Evolutionary conservation across 2,113 vertebrate species (phyloP).

Genomic region (Calidris pygmaea): DNA sequence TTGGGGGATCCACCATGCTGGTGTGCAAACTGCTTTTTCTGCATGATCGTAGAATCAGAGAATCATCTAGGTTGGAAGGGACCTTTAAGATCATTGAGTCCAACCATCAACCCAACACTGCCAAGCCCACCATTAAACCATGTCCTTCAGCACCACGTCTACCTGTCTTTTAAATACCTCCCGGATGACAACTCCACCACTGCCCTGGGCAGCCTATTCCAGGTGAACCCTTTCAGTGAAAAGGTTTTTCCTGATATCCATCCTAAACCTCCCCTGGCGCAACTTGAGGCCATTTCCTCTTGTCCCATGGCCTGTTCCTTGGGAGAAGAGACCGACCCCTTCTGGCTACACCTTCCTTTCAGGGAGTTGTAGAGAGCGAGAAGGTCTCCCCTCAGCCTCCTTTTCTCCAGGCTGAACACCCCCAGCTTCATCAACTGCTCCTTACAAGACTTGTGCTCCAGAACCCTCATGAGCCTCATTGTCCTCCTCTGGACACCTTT

Average conservation of each 20-base stretch:
- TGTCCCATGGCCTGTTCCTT: background rate
- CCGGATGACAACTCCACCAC: background rate
- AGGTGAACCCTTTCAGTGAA: background rate
- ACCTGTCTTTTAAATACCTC: background rate
- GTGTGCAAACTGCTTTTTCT: background rate
- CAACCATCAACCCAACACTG: background rate
- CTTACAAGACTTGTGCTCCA: background rate
- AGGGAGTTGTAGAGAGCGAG: background rate
- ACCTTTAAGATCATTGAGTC: background rate
- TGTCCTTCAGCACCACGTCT: background rate
- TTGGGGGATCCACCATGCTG: accelerated
- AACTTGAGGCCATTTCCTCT: background rate
- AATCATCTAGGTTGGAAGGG: background rate
- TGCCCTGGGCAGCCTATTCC: background rate
- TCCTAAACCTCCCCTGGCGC: background rate
- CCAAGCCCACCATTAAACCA: background rate
- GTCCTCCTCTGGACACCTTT: background rate
- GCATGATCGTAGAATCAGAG: background rate
- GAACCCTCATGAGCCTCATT: background rate
- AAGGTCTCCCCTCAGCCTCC: background rate
- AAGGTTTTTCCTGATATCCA: background rate
- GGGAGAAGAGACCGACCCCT: background rate
- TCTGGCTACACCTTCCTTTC: background rate
- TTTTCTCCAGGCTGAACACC: background rate
- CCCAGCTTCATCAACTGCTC: background rate